Conservation (phyloP, 2,888 invertebrate genomes). For the Apotomis turbidana region DNA sequence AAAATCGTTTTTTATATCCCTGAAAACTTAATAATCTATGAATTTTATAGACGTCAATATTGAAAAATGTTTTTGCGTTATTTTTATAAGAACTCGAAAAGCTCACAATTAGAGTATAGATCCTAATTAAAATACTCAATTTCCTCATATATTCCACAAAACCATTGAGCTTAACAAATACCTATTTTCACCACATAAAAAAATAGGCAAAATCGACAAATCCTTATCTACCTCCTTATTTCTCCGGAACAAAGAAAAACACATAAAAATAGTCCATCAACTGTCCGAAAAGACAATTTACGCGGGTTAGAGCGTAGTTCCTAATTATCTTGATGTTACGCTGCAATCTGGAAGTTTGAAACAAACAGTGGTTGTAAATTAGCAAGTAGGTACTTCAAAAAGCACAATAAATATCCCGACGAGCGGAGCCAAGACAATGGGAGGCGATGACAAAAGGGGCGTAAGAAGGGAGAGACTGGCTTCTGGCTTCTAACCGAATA, state of each 20-base stretch:
- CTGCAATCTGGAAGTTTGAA: constrained; percentile 38
- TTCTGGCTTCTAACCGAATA: not conserved
- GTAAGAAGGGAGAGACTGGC: constrained; percentile 12
- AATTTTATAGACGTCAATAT: too few relatives aligned
- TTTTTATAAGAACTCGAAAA: too few relatives aligned
- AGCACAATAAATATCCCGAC: constrained; percentile 45
- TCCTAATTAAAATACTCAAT: too few relatives aligned
- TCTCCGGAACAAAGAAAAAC: not conserved
- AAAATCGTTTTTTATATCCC: too few relatives aligned
- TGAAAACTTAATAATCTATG: too few relatives aligned
- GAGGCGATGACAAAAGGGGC: constrained; percentile 40
- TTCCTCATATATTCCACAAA: too few relatives aligned
- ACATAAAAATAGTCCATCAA: constrained; percentile 19
- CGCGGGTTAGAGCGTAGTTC: constrained; percentile 22
- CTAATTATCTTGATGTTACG: constrained; percentile 27
- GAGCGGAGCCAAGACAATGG: constrained; percentile 42
- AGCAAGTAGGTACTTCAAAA: constrained; percentile 44
- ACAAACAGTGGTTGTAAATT: constrained; percentile 44
- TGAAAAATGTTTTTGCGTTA: too few relatives aligned
- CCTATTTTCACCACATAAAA: not conserved
- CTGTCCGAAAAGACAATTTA: constrained; percentile 25
- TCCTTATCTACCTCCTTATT: not conserved
- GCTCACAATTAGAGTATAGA: too few relatives aligned
- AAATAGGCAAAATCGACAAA: not conserved
- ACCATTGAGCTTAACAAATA: too few relatives aligned